phyloP scores from a whole-genome alignment of 2,113 vertebrate species.

The Indicator maculatus region DNA sequence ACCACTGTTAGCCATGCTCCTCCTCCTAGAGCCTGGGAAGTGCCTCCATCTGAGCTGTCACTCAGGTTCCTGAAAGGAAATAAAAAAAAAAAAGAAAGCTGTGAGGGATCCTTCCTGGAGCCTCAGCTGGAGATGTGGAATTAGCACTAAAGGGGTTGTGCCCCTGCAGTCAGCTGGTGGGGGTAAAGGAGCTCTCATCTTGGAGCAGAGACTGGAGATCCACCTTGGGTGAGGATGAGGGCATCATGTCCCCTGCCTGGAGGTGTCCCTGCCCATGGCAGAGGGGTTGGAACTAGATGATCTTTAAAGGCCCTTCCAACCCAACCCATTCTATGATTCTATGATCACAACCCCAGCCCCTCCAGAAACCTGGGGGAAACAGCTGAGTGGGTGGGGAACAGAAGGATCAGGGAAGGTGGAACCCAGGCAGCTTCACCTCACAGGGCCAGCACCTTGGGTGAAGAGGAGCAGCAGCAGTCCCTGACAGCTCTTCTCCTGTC shows the following conservation, averaged over 20 bases:
- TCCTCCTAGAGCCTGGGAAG: neutral
- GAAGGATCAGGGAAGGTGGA: neutral
- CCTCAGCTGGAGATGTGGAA: neutral
- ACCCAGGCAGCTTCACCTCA: rapidly evolving
- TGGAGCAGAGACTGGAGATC: neutral
- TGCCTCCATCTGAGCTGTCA: neutral
- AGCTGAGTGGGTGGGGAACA: neutral
- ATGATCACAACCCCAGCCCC: neutral
- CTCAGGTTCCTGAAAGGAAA: neutral
- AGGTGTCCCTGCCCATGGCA: too few relatives aligned
- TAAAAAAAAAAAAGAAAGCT: too few relatives aligned
- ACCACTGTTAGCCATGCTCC: neutral
- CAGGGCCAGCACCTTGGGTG: rapidly evolving
- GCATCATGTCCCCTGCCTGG: too few relatives aligned
- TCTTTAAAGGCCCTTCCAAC: too few relatives aligned
- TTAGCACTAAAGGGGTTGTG: neutral
- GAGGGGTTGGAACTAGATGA: too few relatives aligned
- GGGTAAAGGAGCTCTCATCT: neutral
- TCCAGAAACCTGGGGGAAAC: neutral
- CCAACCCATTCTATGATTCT: too few relatives aligned
- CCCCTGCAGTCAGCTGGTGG: neutral
- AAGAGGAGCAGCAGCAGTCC: too few relatives aligned
- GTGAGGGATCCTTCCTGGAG: neutral
- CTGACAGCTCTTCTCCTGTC: neutral
- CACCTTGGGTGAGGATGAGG: neutral